These are phyloP conservation scores for Hypselothyrea guttata DNA, from an alignment of 2,888 invertebrate genomes.

Conservation along the genomic window DNA sequence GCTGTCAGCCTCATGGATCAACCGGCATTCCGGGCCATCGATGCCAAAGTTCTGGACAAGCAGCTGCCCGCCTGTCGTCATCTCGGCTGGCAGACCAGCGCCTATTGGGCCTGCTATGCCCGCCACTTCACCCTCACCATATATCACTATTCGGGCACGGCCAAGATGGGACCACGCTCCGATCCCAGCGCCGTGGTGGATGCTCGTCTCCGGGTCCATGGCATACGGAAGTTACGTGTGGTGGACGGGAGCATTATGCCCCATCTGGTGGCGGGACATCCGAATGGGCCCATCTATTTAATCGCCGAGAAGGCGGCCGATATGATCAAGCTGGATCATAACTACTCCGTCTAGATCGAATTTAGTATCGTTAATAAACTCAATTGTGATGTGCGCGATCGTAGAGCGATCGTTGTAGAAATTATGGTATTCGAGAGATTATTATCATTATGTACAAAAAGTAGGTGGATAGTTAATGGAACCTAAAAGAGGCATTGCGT, in stretches of 20 bases:
- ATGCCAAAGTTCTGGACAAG: conserved; percentile 83
- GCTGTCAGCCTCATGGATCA: conserved; percentile 83
- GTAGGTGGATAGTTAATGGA: no score
- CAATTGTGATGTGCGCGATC: no score
- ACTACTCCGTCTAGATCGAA: conserved; percentile 37
- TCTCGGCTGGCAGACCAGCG: conserved; percentile 83
- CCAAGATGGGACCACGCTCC: conserved; percentile 86
- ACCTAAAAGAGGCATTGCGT: no score
- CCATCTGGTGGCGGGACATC: conserved; percentile 83
- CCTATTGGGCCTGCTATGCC: conserved; percentile 86
- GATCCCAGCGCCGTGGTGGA: conserved; percentile 87
- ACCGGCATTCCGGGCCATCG: conserved; percentile 83
- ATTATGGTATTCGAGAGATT: no score
- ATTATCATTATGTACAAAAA: no score
- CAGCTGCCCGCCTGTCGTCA: conserved; percentile 84
- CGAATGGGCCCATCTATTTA: conserved; percentile 84
- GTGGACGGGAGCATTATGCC: conserved; percentile 84
- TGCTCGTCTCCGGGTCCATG: conserved; percentile 84
- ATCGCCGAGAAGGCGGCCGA: conserved; percentile 85
- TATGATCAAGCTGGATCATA: conserved; percentile 83
- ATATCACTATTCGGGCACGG: conserved; percentile 86
- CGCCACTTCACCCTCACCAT: conserved; percentile 85
- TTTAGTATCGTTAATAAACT: neutral
- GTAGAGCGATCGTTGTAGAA: no score
- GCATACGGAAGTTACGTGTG: conserved; percentile 83